Evolutionary conservation across 2,113 vertebrate genomes (phyloP).

Genomic region (Agapornis roseicollis): DNA sequence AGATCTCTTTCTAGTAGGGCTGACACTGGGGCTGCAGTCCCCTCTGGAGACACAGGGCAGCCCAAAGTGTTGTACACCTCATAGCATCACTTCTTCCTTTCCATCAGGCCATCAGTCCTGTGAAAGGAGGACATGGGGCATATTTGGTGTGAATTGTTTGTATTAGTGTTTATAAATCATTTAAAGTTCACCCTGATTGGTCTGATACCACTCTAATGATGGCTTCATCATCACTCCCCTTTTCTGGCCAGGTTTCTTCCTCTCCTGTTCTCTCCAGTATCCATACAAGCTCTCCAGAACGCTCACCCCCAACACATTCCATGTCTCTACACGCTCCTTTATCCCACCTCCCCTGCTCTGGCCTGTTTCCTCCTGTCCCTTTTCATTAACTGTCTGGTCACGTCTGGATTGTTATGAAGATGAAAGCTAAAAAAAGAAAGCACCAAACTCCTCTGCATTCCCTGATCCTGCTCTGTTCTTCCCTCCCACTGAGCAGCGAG

Average conservation of each 20-base stretch:
- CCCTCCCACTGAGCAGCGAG: not conserved
- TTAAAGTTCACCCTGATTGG: not conserved
- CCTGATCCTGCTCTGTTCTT: not conserved
- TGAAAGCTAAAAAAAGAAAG: not conserved
- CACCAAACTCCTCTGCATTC: not conserved
- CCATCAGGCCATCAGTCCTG: not conserved
- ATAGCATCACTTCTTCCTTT: not conserved
- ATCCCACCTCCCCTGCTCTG: not conserved
- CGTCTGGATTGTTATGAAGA: not conserved
- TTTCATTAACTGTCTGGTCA: not conserved
- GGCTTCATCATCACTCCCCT: not conserved
- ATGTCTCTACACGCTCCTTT: not conserved
- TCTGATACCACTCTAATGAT: not conserved
- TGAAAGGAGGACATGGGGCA: not conserved
- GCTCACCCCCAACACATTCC: no score
- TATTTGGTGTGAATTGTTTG: not conserved
- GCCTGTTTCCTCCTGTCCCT: not conserved
- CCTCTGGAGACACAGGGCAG: not conserved
- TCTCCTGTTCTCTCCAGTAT: not conserved
- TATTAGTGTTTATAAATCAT: not conserved
- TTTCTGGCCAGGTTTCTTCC: not conserved
- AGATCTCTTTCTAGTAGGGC: not conserved
- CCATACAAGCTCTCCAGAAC: not conserved
- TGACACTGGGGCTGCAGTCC: no score
- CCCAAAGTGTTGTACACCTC: not conserved